Conservation (phyloP, 2,797 vertebrate genomes). For the Netta rufina region DNA sequence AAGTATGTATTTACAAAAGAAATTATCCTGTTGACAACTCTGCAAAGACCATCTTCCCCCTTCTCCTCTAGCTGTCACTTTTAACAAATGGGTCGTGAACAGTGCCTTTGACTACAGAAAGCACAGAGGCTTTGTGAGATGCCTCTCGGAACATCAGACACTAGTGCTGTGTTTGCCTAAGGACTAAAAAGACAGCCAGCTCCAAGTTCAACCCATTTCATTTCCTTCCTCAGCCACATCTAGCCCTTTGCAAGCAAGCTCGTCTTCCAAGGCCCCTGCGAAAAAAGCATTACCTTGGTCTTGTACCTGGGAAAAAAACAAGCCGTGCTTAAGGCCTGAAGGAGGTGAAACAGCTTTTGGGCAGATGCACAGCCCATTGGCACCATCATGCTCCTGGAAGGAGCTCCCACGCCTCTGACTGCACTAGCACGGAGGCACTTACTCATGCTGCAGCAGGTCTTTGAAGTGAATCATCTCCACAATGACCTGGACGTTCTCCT, state of each 20-base stretch:
- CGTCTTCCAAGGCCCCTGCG: neutral
- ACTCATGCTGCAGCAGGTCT: constrained; percentile 97
- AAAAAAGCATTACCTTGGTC: neutral
- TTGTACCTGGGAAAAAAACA: constrained; percentile 24
- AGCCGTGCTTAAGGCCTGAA: neutral
- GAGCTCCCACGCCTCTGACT: constrained; percentile 67
- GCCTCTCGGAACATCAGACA: neutral
- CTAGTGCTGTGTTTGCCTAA: neutral
- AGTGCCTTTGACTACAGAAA: constrained; percentile 16
- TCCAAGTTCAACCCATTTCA: neutral
- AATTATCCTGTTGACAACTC: constrained; percentile 40
- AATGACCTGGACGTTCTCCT: constrained; percentile 95
- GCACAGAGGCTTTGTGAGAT: neutral
- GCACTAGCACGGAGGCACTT: constrained; percentile 75
- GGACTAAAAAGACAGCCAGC: neutral
- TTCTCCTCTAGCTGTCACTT: constrained; percentile 26
- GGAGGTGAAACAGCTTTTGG: constrained; percentile 34
- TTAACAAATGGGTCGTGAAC: neutral
- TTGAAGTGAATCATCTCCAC: constrained; percentile 99
- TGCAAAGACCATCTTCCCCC: neutral
- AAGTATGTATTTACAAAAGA: constrained; percentile 54
- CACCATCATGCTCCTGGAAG: constrained; percentile 39
- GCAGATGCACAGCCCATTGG: constrained; percentile 43
- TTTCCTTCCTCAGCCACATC: neutral
- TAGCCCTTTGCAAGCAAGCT: neutral